phyloP scores from a whole-genome alignment of 2,888 invertebrate genomes.

The Thyatira batis region DNA sequence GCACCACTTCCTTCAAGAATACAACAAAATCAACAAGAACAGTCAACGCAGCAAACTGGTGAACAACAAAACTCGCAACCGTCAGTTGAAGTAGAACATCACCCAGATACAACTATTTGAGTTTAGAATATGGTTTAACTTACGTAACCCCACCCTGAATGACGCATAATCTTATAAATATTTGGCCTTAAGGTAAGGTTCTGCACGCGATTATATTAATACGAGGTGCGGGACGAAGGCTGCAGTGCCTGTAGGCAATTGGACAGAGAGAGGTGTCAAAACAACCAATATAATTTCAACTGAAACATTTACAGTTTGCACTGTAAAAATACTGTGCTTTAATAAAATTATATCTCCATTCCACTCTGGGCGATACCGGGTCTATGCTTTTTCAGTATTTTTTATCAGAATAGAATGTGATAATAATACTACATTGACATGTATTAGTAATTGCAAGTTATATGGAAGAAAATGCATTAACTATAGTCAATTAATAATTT shows the following conservation, averaged over 20 bases:
- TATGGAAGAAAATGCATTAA: too few species aligned
- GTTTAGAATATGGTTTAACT: conserved; percentile 30
- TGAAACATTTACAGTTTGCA: too few species aligned
- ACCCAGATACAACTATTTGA: conserved; percentile 64
- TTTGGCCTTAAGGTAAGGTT: background rate
- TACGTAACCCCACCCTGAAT: conserved; percentile 30
- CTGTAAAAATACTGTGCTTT: too few species aligned
- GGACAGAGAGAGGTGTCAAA: too few species aligned
- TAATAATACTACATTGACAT: background rate
- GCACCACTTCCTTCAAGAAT: conserved; percentile 73
- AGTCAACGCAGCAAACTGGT: conserved; percentile 42
- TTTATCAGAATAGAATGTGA: background rate
- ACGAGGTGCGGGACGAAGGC: background rate
- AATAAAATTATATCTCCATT: too few species aligned
- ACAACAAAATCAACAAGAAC: conserved; percentile 65
- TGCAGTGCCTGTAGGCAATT: too few species aligned
- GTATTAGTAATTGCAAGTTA: too few species aligned
- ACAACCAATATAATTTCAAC: too few species aligned
- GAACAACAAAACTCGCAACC: conserved; percentile 57
- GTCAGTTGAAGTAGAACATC: conserved; percentile 62
- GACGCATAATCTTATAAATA: conserved; percentile 9
- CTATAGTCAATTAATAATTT: too few species aligned
- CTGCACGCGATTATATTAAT: background rate
- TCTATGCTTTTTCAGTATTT: too few species aligned
- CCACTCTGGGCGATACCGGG: background rate